Evolutionary conservation across 2,888 invertebrate species (phyloP).

Genomic region (Thumatha senex): DNA sequence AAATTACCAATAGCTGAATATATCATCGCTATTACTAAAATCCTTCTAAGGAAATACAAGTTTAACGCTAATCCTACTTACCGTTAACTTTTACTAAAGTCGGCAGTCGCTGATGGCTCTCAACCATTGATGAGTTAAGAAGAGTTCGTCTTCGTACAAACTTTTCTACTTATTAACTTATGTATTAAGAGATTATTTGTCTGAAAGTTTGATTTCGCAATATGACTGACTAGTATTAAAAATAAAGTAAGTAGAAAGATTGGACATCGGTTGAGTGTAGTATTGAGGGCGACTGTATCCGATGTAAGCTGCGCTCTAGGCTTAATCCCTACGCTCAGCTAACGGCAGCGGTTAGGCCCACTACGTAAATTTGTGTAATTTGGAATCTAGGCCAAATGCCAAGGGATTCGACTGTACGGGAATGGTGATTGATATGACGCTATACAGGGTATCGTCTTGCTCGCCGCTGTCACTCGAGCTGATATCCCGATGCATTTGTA

Average conservation of each 20-base stretch:
- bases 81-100: slow-evolving; percentile 75
- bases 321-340: slow-evolving; percentile 71
- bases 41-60: slow-evolving; percentile 70
- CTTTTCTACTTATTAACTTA: slow-evolving; percentile 79
- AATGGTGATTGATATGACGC: slow-evolving; percentile 81
- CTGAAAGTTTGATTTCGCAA: slow-evolving; percentile 53
- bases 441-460: slow-evolving; percentile 63
- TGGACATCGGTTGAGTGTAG: slow-evolving; percentile 66
- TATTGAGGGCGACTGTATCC: slow-evolving; percentile 63
- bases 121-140: slow-evolving; percentile 72
- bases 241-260: slow-evolving; percentile 55
- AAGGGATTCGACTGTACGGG: slow-evolving; percentile 72
- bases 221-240: slow-evolving; percentile 32
- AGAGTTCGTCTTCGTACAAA: slow-evolving; percentile 66
- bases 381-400: slow-evolving; percentile 82
- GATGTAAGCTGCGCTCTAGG: slow-evolving; percentile 69
- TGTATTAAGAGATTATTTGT: slow-evolving; percentile 71
- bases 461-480: slow-evolving; percentile 49
- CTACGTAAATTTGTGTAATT: slow-evolving; percentile 82
- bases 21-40: slow-evolving; percentile 72
- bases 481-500: slow-evolving; percentile 67
- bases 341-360: slow-evolving; percentile 72
- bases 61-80: slow-evolving; percentile 80
- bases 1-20: slow-evolving; percentile 46
- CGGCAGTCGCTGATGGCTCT: slow-evolving; percentile 78